Evolutionary conservation across 2,888 invertebrate species (phyloP).

Genomic region (Cheilosia urbana): DNA sequence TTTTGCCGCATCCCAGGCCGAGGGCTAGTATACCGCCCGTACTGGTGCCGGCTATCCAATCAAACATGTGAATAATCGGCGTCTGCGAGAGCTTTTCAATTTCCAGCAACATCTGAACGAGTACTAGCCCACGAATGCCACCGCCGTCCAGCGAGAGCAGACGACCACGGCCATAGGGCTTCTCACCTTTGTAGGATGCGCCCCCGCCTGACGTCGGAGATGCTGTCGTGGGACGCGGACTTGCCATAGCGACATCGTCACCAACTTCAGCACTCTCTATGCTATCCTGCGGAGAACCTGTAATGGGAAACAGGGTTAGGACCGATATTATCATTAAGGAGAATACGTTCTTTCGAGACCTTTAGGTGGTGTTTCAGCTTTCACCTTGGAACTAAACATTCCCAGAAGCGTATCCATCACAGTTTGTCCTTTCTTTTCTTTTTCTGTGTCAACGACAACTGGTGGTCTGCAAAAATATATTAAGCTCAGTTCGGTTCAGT

Average conservation of each 20-base stretch:
- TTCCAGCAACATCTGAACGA: constrained; percentile 91
- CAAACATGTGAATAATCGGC: constrained; percentile 94
- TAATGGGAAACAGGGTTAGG: not conserved
- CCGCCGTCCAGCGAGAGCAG: constrained; percentile 97
- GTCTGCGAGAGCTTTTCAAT: constrained; percentile 89
- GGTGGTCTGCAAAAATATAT: constrained; percentile 78
- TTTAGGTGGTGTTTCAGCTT: constrained; percentile 78
- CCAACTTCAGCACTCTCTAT: constrained; percentile 70
- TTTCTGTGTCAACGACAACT: constrained; percentile 82
- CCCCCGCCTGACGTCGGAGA: constrained; percentile 43
- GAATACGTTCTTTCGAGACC: constrained; percentile 59
- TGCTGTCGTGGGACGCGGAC: constrained; percentile 69
- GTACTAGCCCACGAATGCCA: constrained; percentile 95
- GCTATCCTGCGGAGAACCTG: constrained; percentile 76
- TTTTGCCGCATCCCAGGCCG: constrained; percentile 91
- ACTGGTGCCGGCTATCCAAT: constrained; percentile 95
- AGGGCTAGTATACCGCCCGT: constrained; percentile 96
- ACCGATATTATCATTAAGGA: not conserved
- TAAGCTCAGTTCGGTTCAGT: not conserved
- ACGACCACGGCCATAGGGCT: constrained; percentile 84
- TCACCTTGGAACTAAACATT: constrained; percentile 83
- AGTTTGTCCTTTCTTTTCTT: constrained; percentile 83
- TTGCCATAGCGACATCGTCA: constrained; percentile 68
- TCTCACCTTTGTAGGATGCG: constrained; percentile 79
- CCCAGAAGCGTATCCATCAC: constrained; percentile 83